phyloP scores from a whole-genome alignment of 2,797 vertebrate species.

The Oophaga sylvatica region DNA sequence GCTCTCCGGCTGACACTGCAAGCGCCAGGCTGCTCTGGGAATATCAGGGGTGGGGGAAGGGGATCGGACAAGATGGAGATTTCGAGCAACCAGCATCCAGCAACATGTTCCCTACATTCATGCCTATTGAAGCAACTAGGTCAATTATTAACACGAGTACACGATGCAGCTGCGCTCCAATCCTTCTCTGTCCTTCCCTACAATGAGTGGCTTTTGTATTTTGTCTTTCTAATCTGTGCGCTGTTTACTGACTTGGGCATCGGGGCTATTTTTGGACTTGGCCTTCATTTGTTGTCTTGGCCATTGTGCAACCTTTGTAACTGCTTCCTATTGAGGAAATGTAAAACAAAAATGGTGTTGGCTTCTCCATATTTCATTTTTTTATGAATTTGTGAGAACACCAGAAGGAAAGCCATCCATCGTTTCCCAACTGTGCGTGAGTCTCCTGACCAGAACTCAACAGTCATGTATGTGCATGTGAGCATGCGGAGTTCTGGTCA shows the following conservation, averaged over 20 bases:
- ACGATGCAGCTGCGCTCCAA: constrained; percentile 35
- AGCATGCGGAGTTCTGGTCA: no score
- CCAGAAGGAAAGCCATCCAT: not conserved
- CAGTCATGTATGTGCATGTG: no score
- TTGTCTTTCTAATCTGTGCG: constrained; percentile 1
- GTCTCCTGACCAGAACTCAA: no score
- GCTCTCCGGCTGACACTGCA: constrained; percentile 28
- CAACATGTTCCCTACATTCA: constrained; percentile 41
- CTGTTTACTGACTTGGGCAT: not conserved
- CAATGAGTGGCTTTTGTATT: constrained; percentile 19
- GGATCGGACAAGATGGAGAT: constrained; percentile 46
- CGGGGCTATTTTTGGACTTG: not conserved
- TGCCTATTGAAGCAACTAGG: constrained; percentile 50
- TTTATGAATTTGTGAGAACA: not conserved
- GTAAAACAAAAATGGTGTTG: not conserved
- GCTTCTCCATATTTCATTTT: not conserved
- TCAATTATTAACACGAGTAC: constrained; percentile 38
- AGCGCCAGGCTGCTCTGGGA: constrained; percentile 26
- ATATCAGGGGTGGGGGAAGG: constrained; percentile 24
- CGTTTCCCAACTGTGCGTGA: no score
- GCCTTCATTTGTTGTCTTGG: constrained; percentile 5
- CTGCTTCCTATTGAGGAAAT: not conserved
- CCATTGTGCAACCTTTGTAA: constrained; percentile 5
- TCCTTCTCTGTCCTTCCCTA: constrained; percentile 16
- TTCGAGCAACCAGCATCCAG: constrained; percentile 41